A percentile compares a stretch with the other conserved stretches of the same genome.
Conservation (phyloP, 2,797 vertebrate genomes). For the Lates japonicus region DNA sequence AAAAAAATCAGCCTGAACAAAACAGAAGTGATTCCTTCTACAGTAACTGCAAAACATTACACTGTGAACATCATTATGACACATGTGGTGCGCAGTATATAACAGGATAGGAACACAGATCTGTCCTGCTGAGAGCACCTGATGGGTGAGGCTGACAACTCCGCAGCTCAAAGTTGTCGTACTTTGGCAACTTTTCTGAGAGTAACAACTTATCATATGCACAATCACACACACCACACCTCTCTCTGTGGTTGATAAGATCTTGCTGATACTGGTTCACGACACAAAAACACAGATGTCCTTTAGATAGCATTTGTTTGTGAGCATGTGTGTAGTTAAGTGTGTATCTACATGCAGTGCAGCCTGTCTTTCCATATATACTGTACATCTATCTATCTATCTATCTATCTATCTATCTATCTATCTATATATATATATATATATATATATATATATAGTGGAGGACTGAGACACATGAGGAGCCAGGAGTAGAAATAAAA, state of each 20-base stretch:
- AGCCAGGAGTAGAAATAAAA: constrained; percentile 45
- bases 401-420: no score
- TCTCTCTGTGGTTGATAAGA: constrained; percentile 52
- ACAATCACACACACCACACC: constrained; percentile 8
- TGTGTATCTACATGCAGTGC: neutral
- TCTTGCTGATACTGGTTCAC: constrained; percentile 46
- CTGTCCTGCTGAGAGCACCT: constrained; percentile 11
- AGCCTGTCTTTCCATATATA: constrained; percentile 1
- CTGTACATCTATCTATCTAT: no score
- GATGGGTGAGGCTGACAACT: constrained; percentile 14
- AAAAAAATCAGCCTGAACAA: neutral
- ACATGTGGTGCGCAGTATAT: no score
- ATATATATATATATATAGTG: neutral
- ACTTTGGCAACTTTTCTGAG: constrained; percentile 7
- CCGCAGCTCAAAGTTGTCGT: neutral
- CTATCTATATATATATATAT: no score
- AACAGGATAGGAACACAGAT: no score
- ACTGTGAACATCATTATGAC: no score
- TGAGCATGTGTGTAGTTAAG: constrained; percentile 15
- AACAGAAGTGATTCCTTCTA: neutral
- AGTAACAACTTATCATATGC: neutral
- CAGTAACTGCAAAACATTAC: neutral
- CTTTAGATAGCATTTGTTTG: constrained; percentile 48
- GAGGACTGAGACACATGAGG: constrained; percentile 13
- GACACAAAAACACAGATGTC: constrained; percentile 46